These are phyloP conservation scores for Lasioglossum zephyrum DNA, from an alignment of 2,888 invertebrate genomes.

Conservation along the genomic window DNA sequence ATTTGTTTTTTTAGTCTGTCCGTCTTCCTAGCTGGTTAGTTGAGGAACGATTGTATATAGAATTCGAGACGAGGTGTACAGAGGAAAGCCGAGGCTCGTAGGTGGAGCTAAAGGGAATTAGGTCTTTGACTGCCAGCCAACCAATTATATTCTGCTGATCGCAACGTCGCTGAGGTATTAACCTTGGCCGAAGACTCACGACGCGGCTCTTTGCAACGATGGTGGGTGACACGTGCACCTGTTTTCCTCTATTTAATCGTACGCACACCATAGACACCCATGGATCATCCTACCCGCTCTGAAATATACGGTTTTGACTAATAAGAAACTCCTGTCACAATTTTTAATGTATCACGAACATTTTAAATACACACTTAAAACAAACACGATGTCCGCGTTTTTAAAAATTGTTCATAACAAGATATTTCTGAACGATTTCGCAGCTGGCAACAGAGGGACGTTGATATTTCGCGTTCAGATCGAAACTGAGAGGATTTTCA, in stretches of 20 bases:
- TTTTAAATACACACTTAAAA: too few species aligned
- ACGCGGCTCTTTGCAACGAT: constrained; percentile 15
- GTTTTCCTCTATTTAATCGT: background rate
- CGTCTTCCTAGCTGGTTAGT: background rate
- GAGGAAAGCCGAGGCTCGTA: background rate
- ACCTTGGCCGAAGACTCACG: background rate
- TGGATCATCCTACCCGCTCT: background rate
- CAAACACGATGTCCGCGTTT: too few species aligned
- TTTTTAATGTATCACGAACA: too few species aligned
- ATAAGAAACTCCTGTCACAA: too few species aligned
- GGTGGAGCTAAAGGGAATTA: background rate
- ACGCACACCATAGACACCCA: background rate
- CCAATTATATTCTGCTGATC: constrained; percentile 15
- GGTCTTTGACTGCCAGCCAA: constrained; percentile 2
- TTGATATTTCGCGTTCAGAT: background rate
- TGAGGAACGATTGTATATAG: background rate
- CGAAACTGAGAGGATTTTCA: background rate
- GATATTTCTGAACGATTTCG: background rate
- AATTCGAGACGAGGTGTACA: background rate
- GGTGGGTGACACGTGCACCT: constrained; percentile 6
- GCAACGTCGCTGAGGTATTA: constrained; percentile 7
- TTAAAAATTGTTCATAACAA: too few species aligned
- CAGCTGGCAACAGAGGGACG: background rate
- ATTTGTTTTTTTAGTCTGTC: background rate
- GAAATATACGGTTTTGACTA: too few species aligned